These are phyloP conservation scores for Perca schrenkii DNA, from an alignment of 2,113 vertebrate species.

Conservation along the genomic window DNA sequence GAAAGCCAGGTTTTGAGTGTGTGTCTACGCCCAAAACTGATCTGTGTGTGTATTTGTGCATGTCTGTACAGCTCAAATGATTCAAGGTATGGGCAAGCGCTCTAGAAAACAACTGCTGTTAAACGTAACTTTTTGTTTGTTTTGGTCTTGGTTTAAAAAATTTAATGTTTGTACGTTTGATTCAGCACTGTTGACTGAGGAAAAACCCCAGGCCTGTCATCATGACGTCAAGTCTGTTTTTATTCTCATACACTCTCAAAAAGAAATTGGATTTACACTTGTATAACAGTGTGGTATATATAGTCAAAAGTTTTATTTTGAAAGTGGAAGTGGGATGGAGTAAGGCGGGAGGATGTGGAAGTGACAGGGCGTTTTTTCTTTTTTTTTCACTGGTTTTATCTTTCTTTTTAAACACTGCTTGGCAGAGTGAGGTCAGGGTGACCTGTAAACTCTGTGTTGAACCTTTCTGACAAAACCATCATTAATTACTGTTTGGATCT, in stretches of 20 bases:
- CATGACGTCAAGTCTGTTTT: slow-evolving; percentile 37
- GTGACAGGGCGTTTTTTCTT: slow-evolving; percentile 26
- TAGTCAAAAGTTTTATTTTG: slow-evolving; percentile 23
- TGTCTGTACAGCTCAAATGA: neutral
- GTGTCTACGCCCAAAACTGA: neutral
- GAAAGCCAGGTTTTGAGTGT: slow-evolving; percentile 7
- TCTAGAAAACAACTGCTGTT: slow-evolving; percentile 30
- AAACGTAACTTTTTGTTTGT: slow-evolving; percentile 10
- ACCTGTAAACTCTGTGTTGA: slow-evolving; percentile 30
- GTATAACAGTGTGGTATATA: neutral
- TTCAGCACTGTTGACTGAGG: slow-evolving; percentile 11
- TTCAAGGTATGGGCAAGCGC: slow-evolving; percentile 2
- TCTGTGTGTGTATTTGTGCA: neutral
- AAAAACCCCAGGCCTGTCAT: slow-evolving; percentile 40
- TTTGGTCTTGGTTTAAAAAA: slow-evolving; percentile 20
- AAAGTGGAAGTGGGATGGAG: slow-evolving; percentile 39
- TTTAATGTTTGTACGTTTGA: slow-evolving; percentile 27
- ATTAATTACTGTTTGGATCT: slow-evolving; percentile 33
- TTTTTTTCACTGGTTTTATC: neutral
- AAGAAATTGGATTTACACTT: neutral
- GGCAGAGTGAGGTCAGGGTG: slow-evolving; percentile 16
- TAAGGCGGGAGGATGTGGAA: slow-evolving; percentile 55
- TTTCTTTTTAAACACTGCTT: slow-evolving; percentile 4
- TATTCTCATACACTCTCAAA: slow-evolving; percentile 32
- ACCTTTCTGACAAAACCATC: slow-evolving; percentile 32